Percentiles rank a stretch among this genome's conserved stretches.
phyloP scores from a whole-genome alignment of 2,888 invertebrate species.

The Hydropsyche betteni region DNA sequence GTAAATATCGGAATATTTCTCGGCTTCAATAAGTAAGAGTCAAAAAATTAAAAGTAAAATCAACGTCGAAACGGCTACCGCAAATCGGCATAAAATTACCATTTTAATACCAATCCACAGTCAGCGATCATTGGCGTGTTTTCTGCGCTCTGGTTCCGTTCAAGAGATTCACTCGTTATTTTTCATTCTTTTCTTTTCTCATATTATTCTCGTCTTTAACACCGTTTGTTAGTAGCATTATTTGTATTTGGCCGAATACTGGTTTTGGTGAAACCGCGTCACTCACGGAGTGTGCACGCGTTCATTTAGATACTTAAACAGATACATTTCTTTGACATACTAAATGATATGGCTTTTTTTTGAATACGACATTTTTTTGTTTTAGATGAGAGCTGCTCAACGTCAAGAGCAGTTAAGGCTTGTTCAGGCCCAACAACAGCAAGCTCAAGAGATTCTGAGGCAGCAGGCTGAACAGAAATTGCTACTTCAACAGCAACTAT shows the following conservation, averaged over 20 bases:
- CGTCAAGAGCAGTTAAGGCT: conserved; percentile 62
- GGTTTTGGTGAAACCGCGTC: conserved; percentile 1
- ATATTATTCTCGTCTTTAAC: background rate
- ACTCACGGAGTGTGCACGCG: background rate
- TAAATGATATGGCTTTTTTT: background rate
- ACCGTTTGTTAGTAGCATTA: conserved; percentile 3
- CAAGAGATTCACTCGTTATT: conserved; percentile 21
- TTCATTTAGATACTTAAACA: background rate
- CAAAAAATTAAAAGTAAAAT: conserved; percentile 33
- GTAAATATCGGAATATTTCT: background rate
- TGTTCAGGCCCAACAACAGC: conserved; percentile 67
- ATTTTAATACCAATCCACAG: conserved; percentile 12
- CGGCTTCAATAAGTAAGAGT: conserved; percentile 4
- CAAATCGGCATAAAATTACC: conserved; percentile 29
- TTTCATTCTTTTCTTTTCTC: too few species aligned
- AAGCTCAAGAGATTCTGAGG: conserved; percentile 62
- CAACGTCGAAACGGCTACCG: conserved; percentile 2
- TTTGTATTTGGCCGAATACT: conserved; percentile 3
- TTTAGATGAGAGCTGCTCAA: conserved; percentile 47
- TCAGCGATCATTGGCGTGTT: conserved; percentile 18
- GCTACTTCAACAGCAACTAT: conserved; percentile 29
- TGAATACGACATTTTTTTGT: conserved; percentile 25
- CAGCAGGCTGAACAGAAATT: conserved; percentile 33
- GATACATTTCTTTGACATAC: background rate
- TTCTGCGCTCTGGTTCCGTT: conserved; percentile 35